A percentile compares a stretch with the other conserved stretches of the same genome.
These are phyloP conservation scores for Hirtodrosophila trivittata DNA, from an alignment of 2,888 invertebrate species.

Conservation along the genomic window DNA sequence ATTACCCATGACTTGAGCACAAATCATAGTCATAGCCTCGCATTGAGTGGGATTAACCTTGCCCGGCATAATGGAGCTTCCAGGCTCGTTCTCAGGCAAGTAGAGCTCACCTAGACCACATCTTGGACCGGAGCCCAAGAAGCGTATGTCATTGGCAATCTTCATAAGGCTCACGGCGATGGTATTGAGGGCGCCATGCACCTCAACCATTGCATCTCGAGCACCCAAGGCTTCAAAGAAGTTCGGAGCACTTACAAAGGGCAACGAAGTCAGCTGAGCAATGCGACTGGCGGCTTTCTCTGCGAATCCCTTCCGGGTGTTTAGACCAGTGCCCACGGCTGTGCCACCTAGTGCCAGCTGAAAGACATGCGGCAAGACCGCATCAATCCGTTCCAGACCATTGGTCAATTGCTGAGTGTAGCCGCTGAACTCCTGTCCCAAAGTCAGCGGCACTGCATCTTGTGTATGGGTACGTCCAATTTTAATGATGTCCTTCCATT, in stretches of 20 bases:
- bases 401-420: conserved; percentile 93
- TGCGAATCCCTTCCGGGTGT: conserved; percentile 96
- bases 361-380: conserved; percentile 93
- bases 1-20: conserved; percentile 98
- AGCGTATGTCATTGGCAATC: conserved; percentile 95
- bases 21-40: conserved; percentile 98
- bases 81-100: conserved; percentile 98
- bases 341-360: conserved; percentile 97
- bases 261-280: conserved; percentile 91
- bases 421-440: conserved; percentile 98
- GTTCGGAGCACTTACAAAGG: conserved; percentile 96
- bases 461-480: conserved; percentile 94
- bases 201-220: conserved; percentile 97
- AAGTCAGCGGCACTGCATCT: conserved; percentile 96
- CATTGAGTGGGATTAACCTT: conserved; percentile 99
- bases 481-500: conserved; percentile 96
- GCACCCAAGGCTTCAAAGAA: conserved; percentile 98
- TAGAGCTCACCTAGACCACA: conserved; percentile 96
- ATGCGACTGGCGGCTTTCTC: conserved; percentile 94
- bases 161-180: conserved; percentile 97
- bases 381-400: conserved; percentile 91
- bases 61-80: conserved; percentile 99
- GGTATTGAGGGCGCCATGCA: conserved; percentile 96
- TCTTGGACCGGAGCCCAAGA: conserved; percentile 97
- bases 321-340: conserved; percentile 98